phyloP scores from a whole-genome alignment of 2,888 invertebrate genomes.

The Lamellibrachia columna region DNA sequence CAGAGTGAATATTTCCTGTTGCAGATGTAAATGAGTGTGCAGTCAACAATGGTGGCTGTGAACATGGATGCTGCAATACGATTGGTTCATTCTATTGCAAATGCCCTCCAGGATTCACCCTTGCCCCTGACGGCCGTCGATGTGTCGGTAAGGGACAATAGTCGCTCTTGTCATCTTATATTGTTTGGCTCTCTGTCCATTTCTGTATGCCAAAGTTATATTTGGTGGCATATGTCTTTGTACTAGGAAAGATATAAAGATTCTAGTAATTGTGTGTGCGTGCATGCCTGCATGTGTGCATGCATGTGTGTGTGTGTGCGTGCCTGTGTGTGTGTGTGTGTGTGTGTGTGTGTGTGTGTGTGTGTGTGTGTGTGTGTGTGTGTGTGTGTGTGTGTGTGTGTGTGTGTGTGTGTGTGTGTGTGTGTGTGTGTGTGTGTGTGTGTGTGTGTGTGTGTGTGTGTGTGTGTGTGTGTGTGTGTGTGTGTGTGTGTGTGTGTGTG shows the following conservation, averaged over 20 bases:
- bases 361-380: not conserved
- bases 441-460: not conserved
- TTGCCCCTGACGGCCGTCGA: constrained; percentile 28
- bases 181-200: too few relatives aligned
- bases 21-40: constrained; percentile 82
- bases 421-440: not conserved
- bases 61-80: constrained; percentile 84
- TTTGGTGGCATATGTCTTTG: too few relatives aligned
- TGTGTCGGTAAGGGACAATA: constrained; percentile 17
- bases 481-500: not conserved
- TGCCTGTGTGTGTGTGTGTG: not conserved
- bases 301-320: not conserved
- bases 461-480: not conserved
- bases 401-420: not conserved
- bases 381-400: not conserved
- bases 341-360: not conserved
- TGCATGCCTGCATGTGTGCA: too few relatives aligned
- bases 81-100: constrained; percentile 84
- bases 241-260: too few relatives aligned
- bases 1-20: constrained; percentile 27
- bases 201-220: too few relatives aligned
- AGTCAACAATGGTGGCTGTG: constrained; percentile 79
- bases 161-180: not conserved
- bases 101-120: constrained; percentile 76
- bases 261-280: too few relatives aligned